phyloP scores from a whole-genome alignment of 2,888 invertebrate genomes.

The Hirudinaria manillensis region DNA sequence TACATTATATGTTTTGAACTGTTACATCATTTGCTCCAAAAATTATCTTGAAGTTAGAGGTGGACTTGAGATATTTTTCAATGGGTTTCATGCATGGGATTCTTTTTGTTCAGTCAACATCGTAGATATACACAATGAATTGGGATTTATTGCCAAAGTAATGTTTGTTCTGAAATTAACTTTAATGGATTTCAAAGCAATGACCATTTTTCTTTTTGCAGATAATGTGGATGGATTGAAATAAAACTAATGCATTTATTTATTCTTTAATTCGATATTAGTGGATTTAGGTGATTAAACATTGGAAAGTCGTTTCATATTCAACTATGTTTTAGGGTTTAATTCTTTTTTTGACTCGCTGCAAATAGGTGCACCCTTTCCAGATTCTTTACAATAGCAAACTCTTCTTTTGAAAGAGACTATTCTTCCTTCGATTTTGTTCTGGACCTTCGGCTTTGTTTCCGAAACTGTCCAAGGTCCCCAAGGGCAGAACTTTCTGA shows the following conservation, averaged over 20 bases:
- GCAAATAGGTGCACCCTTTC: not conserved
- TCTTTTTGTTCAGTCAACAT: not conserved
- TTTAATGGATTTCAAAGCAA: not conserved
- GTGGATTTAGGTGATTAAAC: not conserved
- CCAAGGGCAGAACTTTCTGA: not conserved
- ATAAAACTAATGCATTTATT: slow-evolving; percentile 9
- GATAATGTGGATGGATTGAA: not conserved
- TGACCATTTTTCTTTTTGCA: not conserved
- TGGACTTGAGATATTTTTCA: not conserved
- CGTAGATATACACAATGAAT: not conserved
- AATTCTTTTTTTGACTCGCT: slow-evolving; percentile 1
- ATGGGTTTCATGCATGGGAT: not conserved
- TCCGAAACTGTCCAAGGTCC: not conserved
- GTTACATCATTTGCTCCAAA: too few relatives aligned
- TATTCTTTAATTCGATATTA: not conserved
- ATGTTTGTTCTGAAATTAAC: not conserved
- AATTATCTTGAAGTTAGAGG: too few relatives aligned
- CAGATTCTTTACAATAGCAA: not conserved
- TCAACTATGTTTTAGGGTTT: not conserved
- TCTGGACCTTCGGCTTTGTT: not conserved
- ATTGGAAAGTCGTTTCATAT: not conserved
- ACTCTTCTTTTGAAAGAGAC: not conserved
- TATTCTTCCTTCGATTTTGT: not conserved
- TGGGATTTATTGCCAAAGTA: not conserved
- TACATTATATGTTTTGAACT: too few relatives aligned